A percentile compares a stretch with the other conserved stretches of the same genome.
Conservation (phyloP, 2,888 invertebrate genomes). For the Apamea epomidion region DNA sequence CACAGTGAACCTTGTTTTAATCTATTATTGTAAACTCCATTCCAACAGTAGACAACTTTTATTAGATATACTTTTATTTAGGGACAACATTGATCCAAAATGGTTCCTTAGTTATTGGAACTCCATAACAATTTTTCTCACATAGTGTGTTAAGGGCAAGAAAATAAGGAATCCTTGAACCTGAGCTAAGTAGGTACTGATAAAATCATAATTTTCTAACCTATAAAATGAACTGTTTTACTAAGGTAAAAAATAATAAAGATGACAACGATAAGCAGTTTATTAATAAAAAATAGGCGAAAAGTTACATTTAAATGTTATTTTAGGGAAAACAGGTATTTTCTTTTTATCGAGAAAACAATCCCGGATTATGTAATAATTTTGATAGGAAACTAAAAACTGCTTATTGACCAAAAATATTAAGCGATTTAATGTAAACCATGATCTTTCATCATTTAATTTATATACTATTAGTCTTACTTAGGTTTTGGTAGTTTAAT, state of each 20-base stretch:
- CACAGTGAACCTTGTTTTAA: neutral
- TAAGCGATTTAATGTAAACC: neutral
- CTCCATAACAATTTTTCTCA: neutral
- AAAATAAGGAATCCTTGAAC: neutral
- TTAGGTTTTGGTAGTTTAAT: conserved; percentile 30
- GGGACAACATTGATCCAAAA: neutral
- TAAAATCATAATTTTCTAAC: conserved; percentile 49
- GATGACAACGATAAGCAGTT: neutral
- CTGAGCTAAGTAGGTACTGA: neutral
- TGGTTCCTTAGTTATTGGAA: neutral
- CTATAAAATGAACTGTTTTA: conserved; percentile 45
- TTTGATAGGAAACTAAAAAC: conserved; percentile 41
- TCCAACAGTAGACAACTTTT: neutral
- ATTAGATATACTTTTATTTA: neutral
- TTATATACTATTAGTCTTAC: conserved; percentile 47
- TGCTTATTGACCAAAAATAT: neutral
- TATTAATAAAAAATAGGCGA: neutral
- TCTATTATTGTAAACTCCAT: neutral
- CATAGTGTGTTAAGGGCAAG: too few relatives aligned
- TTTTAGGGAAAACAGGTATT: neutral
- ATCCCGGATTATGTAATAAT: conserved; percentile 79
- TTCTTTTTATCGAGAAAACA: conserved; percentile 63
- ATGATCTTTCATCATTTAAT: conserved; percentile 5
- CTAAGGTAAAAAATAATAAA: neutral
- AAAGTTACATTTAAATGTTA: neutral